These are phyloP conservation scores for Arvicola amphibius DNA, from an alignment of 2,797 vertebrate species.

Conservation along the genomic window DNA sequence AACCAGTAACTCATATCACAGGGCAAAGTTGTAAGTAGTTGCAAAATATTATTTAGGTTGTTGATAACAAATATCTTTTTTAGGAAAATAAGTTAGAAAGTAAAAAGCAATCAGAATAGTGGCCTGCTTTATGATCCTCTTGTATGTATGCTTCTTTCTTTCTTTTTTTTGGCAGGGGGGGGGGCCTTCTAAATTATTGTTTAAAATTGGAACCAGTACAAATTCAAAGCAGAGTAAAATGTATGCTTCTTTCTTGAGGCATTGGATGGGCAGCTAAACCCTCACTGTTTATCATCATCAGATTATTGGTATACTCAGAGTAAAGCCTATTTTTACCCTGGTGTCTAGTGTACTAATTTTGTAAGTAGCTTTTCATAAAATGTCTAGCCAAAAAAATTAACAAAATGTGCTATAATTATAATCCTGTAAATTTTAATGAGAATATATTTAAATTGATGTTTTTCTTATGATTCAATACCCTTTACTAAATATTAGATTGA, in stretches of 20 bases:
- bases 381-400: conserved; percentile 49
- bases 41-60: conserved; percentile 25
- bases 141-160: conserved; percentile 28
- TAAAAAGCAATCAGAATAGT: not conserved
- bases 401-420: conserved; percentile 56
- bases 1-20: not conserved
- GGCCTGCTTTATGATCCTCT: not conserved
- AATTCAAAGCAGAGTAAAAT: not conserved
- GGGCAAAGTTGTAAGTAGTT: conserved; percentile 4
- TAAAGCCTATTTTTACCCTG: conserved; percentile 50
- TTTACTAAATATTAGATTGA: conserved; percentile 53
- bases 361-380: conserved; percentile 72
- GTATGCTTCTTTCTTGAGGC: conserved; percentile 50
- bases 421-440: conserved; percentile 52
- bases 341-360: conserved; percentile 45
- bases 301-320: conserved; percentile 39
- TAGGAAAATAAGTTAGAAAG: conserved; percentile 36
- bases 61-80: conserved; percentile 57
- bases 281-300: conserved; percentile 61
- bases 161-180: too few relatives aligned
- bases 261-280: not conserved
- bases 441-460: conserved; percentile 50
- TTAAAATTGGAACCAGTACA: too few relatives aligned
- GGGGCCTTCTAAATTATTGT: too few relatives aligned
- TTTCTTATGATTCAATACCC: conserved; percentile 48